Percentiles rank a stretch among this genome's conserved stretches.
Evolutionary conservation across 2,888 invertebrate species (phyloP).

Genomic region (Strigamia crassipes): DNA sequence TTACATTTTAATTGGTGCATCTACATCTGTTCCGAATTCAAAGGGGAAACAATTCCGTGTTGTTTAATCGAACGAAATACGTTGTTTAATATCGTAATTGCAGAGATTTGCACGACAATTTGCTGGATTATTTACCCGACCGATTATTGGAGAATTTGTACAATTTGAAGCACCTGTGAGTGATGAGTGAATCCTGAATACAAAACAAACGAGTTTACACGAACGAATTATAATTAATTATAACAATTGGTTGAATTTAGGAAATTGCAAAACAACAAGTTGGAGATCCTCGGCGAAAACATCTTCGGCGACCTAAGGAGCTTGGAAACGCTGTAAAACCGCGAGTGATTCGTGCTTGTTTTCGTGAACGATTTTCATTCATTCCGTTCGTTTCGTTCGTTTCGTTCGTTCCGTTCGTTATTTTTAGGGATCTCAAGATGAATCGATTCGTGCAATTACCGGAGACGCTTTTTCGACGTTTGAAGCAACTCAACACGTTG

Average conservation of each 20-base stretch:
- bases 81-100: too few species aligned
- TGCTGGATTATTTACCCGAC: constrained; percentile 68
- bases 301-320: constrained; percentile 51
- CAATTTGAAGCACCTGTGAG: constrained; percentile 70
- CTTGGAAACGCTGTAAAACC: constrained; percentile 52
- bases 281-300: constrained; percentile 67
- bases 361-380: too few species aligned
- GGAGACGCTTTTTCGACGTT: not conserved
- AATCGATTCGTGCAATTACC: not conserved
- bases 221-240: too few species aligned
- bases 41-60: too few species aligned
- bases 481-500: not conserved
- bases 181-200: too few species aligned
- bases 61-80: constrained; percentile 1
- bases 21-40: too few species aligned
- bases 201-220: too few species aligned
- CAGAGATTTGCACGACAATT: constrained; percentile 72
- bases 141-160: constrained; percentile 69
- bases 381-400: too few species aligned
- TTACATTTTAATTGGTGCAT: too few species aligned
- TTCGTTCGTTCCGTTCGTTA: not conserved
- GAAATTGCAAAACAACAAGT: constrained; percentile 68
- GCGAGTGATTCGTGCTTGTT: not conserved
- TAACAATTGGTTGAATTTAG: constrained; percentile 66
- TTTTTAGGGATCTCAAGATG: constrained; percentile 52